Conservation (phyloP, 2,888 invertebrate genomes). For the Arrhopalites spinosus region DNA sequence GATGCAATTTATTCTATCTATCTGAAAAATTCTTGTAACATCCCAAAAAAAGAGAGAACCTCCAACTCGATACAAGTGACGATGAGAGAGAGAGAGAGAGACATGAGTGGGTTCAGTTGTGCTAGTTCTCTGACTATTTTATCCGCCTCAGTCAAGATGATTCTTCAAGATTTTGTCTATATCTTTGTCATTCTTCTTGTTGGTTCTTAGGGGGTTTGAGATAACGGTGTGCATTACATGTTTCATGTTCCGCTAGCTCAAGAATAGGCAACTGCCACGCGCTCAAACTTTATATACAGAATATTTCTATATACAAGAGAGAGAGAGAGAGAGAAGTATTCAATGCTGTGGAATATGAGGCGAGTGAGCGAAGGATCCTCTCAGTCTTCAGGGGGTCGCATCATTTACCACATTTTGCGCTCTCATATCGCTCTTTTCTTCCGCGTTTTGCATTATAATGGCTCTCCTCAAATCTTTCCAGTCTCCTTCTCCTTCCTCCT, state of each 20-base stretch:
- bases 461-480: slow-evolving; percentile 27
- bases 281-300: not conserved
- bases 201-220: not conserved
- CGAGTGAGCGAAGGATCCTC: not conserved
- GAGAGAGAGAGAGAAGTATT: not conserved
- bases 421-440: slow-evolving; percentile 35
- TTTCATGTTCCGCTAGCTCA: not conserved
- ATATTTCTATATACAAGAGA: not conserved
- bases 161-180: not conserved
- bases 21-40: not conserved
- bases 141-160: not conserved
- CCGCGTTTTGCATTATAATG: slow-evolving; percentile 35
- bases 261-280: not conserved
- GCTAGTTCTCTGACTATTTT: too few species aligned
- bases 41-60: not conserved
- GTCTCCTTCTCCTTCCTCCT: slow-evolving; percentile 9
- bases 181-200: slow-evolving; percentile 1
- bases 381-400: slow-evolving; percentile 53
- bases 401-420: slow-evolving; percentile 50
- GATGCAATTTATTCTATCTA: slow-evolving; percentile 7
- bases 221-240: not conserved
- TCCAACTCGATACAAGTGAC: not conserved
- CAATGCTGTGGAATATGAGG: not conserved
- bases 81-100: slow-evolving; percentile 7
- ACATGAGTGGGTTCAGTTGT: too few species aligned